Percentiles rank a stretch among this genome's conserved stretches.
Conservation (phyloP, 2,113 vertebrate species). For the Rynchops niger region DNA sequence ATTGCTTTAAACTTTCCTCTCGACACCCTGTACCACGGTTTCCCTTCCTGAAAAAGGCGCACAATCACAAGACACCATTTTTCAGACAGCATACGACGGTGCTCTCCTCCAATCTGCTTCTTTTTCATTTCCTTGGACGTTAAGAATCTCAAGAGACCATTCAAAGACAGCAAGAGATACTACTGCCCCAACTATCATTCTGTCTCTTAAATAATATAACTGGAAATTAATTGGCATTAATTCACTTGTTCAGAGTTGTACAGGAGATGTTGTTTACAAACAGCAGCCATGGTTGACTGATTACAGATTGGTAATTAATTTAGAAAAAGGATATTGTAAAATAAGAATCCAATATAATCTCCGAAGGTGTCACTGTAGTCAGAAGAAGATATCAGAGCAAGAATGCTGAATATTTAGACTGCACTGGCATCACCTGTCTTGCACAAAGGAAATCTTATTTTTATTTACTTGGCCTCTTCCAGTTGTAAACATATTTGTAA, state of each 20-base stretch:
- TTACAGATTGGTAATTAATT: slow-evolving; percentile 61
- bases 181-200: not conserved
- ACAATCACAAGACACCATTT: not conserved
- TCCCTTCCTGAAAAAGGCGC: not conserved
- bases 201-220: not conserved
- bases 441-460: not conserved
- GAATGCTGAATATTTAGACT: slow-evolving; percentile 11
- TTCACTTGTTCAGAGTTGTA: slow-evolving; percentile 46
- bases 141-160: not conserved
- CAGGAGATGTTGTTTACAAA: slow-evolving; percentile 38
- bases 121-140: not conserved
- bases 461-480: not conserved
- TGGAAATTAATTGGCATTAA: slow-evolving; percentile 43
- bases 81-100: not conserved
- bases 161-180: not conserved
- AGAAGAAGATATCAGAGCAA: slow-evolving; percentile 31
- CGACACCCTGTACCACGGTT: not conserved
- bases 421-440: not conserved
- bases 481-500: not conserved
- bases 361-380: slow-evolving; percentile 65
- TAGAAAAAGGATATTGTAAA: slow-evolving; percentile 49
- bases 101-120: not conserved
- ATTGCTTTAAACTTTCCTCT: not conserved
- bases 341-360: slow-evolving; percentile 40
- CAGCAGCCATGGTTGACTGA: slow-evolving; percentile 46